Conservation (phyloP, 1,140 invertebrate species). For the Drosophila parvula region DNA sequence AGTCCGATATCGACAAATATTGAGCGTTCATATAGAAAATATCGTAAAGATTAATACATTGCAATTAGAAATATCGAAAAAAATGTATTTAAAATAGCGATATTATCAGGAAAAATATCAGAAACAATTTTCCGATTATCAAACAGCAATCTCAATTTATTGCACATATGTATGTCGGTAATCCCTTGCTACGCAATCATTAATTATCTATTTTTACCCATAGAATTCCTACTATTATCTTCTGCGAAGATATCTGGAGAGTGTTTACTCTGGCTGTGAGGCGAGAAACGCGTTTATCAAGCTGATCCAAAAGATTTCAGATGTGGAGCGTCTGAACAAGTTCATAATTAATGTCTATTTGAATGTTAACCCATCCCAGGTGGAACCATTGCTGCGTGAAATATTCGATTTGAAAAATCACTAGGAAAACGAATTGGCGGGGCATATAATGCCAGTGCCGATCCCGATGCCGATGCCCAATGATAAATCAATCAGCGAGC, state of each 20-base stretch:
- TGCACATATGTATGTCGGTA: no score
- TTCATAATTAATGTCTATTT: slow-evolving; percentile 92
- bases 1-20: no score
- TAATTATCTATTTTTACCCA: slow-evolving; percentile 28
- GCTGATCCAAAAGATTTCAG: slow-evolving; percentile 94
- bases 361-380: slow-evolving; percentile 94
- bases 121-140: no score
- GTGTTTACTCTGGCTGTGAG: slow-evolving; percentile 92
- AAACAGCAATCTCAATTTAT: no score
- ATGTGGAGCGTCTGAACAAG: slow-evolving; percentile 93
- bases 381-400: slow-evolving; percentile 96
- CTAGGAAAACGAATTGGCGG: slow-evolving; percentile 49
- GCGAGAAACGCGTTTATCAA: slow-evolving; percentile 93
- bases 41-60: no score
- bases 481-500: slow-evolving; percentile 44
- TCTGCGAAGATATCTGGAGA: slow-evolving; percentile 93
- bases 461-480: slow-evolving; percentile 24
- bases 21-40: no score
- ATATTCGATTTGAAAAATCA: slow-evolving; percentile 94
- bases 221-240: slow-evolving; percentile 96
- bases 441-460: slow-evolving; percentile 59
- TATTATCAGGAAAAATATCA: no score
- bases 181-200: background rate
- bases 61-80: no score
- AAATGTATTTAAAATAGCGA: no score